Percentiles rank a stretch among this genome's conserved stretches.
These are phyloP conservation scores for Perithous albicinctus DNA, from an alignment of 2,888 invertebrate species.

Conservation along the genomic window DNA sequence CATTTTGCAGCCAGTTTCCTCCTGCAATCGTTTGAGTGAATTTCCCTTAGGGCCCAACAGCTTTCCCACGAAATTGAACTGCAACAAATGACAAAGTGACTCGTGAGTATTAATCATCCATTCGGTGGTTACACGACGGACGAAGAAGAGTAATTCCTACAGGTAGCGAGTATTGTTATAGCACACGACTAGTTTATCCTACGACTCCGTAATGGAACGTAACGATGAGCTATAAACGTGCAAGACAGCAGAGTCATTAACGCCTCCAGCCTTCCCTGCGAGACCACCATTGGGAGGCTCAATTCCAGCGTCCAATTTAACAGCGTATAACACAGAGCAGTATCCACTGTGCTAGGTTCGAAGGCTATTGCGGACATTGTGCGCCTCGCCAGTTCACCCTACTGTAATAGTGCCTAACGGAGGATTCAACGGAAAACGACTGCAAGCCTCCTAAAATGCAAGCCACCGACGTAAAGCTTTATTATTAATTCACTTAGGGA, in stretches of 20 bases:
- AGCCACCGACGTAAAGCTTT: constrained; percentile 23
- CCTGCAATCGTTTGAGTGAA: constrained; percentile 95
- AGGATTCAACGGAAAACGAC: background rate
- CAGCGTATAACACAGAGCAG: constrained; percentile 42
- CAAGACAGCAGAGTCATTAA: constrained; percentile 62
- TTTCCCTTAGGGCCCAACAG: constrained; percentile 97
- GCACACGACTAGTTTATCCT: constrained; percentile 24
- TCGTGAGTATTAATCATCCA: constrained; percentile 5
- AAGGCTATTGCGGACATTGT: constrained; percentile 45
- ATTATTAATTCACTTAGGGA: constrained; percentile 39
- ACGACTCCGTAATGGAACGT: constrained; percentile 47
- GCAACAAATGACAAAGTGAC: constrained; percentile 81
- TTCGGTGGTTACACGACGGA: constrained; percentile 8
- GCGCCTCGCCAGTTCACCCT: background rate
- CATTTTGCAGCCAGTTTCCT: constrained; percentile 98
- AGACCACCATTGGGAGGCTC: constrained; percentile 45
- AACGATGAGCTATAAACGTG: constrained; percentile 52
- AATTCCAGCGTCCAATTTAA: constrained; percentile 62
- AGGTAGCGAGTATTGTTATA: background rate
- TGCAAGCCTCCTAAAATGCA: background rate
- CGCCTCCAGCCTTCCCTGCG: constrained; percentile 38
- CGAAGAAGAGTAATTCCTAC: background rate
- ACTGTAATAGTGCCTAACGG: constrained; percentile 14
- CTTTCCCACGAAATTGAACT: constrained; percentile 99
- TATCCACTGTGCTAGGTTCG: constrained; percentile 6